Conservation (phyloP, 2,797 vertebrate species). For the Poecilia velifera region DNA sequence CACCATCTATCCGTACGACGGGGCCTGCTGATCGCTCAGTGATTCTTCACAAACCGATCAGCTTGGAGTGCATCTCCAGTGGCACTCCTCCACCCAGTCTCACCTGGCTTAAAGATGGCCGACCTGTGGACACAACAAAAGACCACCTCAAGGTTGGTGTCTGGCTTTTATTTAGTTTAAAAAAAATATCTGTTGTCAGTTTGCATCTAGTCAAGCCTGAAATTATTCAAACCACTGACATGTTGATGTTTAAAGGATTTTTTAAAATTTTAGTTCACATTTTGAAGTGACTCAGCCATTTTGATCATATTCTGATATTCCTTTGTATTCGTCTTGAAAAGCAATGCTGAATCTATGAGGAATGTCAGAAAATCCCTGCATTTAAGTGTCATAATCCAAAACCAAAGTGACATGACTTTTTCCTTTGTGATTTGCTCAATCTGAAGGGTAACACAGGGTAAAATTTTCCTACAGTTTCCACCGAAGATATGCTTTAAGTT, state of each 20-base stretch:
- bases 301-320: no score
- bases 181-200: not conserved
- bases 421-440: not conserved
- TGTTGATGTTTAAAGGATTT: not conserved
- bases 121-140: slow-evolving; percentile 88
- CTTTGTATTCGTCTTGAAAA: no score
- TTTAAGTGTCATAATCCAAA: not conserved
- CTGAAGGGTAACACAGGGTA: not conserved
- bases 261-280: not conserved
- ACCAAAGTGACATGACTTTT: not conserved
- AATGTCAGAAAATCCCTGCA: not conserved
- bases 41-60: slow-evolving; percentile 84
- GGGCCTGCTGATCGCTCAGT: slow-evolving; percentile 85
- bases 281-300: not conserved
- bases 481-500: not conserved
- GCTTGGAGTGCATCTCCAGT: slow-evolving; percentile 88
- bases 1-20: slow-evolving; percentile 87
- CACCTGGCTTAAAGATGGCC: slow-evolving; percentile 94
- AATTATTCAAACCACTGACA: not conserved
- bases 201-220: not conserved
- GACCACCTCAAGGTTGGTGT: slow-evolving; percentile 84
- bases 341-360: not conserved
- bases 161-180: not conserved
- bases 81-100: slow-evolving; percentile 92
- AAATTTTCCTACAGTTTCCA: not conserved